Percentiles rank a stretch among this genome's conserved stretches.
Conservation (phyloP, 2,888 invertebrate genomes). For the Salticus scenicus region DNA sequence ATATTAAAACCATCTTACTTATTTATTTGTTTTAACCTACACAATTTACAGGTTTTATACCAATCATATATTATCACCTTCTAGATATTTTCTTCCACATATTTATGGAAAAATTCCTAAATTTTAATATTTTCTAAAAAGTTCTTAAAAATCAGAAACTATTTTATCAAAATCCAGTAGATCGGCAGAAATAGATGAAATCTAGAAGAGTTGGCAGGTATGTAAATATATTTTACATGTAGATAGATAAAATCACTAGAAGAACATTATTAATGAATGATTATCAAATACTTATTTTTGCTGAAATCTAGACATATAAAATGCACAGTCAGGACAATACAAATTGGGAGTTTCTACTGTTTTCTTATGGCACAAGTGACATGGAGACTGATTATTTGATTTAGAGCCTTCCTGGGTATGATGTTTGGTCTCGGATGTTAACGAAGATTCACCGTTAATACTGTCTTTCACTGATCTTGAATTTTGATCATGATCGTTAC, state of each 20-base stretch:
- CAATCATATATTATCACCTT: too few species aligned
- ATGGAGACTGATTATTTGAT: slow-evolving; percentile 77
- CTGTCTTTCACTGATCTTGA: slow-evolving; percentile 20
- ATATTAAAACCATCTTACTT: too few species aligned
- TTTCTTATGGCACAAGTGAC: slow-evolving; percentile 91
- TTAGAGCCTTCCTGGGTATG: slow-evolving; percentile 9
- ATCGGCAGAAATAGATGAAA: too few species aligned
- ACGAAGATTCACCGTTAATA: background rate
- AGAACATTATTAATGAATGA: background rate
- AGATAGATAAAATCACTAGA: background rate
- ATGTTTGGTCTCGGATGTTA: slow-evolving; percentile 8
- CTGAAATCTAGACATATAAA: slow-evolving; percentile 82
- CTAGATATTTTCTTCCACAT: too few species aligned
- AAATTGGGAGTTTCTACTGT: slow-evolving; percentile 85
- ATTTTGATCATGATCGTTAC: slow-evolving; percentile 16
- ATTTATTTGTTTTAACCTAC: too few species aligned
- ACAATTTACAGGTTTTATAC: too few species aligned
- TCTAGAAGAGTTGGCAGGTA: too few species aligned
- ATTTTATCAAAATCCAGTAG: background rate
- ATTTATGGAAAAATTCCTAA: too few species aligned
- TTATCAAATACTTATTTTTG: slow-evolving; percentile 60
- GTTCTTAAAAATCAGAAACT: background rate
- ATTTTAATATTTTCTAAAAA: background rate
- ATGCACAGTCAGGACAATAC: slow-evolving; percentile 93
- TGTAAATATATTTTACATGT: background rate